Conservation (phyloP, 2,797 vertebrate genomes). For the Catostomus latipinnis region DNA sequence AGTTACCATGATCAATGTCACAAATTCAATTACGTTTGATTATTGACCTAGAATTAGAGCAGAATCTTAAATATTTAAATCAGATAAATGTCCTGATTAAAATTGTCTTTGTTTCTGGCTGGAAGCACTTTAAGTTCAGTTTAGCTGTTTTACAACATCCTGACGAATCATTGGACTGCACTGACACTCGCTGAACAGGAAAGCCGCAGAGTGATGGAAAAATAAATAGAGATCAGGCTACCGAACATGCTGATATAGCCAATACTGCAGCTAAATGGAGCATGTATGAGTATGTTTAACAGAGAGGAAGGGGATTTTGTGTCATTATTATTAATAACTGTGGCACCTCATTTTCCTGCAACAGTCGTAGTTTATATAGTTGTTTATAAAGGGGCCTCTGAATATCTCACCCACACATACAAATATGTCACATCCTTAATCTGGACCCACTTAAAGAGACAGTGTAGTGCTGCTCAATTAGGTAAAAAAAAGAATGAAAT, state of each 20-base stretch:
- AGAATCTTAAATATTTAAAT: no score
- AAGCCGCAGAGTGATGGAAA: conserved; percentile 66
- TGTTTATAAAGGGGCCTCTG: not conserved
- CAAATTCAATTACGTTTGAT: no score
- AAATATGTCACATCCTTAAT: not conserved
- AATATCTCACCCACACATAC: not conserved
- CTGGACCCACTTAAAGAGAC: not conserved
- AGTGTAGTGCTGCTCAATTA: not conserved
- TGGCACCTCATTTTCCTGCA: not conserved
- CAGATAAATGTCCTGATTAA: not conserved
- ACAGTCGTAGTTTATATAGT: not conserved
- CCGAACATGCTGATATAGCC: not conserved
- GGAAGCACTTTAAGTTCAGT: conserved; percentile 57
- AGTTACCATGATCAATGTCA: no score
- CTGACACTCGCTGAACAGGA: conserved; percentile 62
- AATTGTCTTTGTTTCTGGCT: conserved; percentile 14
- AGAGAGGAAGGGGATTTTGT: not conserved
- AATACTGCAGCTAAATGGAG: not conserved
- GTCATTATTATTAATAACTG: not conserved
- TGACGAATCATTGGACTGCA: conserved; percentile 53
- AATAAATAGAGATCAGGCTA: conserved; percentile 50
- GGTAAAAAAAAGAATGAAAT: no score
- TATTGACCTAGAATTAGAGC: no score
- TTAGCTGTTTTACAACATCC: conserved; percentile 50
- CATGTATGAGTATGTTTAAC: not conserved